Base-by-base conservation (phyloP, 2,888 invertebrate genomes). In the Theristus sp. region DNA sequence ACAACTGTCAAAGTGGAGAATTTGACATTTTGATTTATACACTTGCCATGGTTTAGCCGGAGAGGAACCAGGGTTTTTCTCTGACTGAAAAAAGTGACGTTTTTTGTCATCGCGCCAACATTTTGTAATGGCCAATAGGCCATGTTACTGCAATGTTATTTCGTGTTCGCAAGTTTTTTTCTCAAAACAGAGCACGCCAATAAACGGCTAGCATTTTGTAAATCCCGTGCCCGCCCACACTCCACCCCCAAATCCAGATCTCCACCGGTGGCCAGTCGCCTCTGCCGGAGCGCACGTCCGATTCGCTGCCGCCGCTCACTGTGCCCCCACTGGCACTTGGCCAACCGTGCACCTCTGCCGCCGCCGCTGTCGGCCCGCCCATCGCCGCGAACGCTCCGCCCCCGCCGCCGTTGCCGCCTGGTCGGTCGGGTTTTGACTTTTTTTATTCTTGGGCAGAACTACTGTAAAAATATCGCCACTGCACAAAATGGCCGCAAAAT, bases 331-430 rank as follows among this genome's bases (percentile, higher is more conserved):
- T n/a, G n/a, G n/a, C n/a, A n/a, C n/a, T n/a, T n/a, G n/a, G n/a
- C n/a, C 26, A 17, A 25, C 55, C 30, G n/a, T 31, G 6, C 29
- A 60, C 58, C 13, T 22, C 60, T 3, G 29, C 30, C 2, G 57
- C 49, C 28, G 59, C n/a, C n/a, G n/a, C n/a, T n/a, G n/a, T n/a
- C n/a, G n/a, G n/a, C 6, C 38, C 38, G 10, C 17, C 67, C 1
- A 63, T 61, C 24, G 62, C 69, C 0, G 71, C 67, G 24, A 66
- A 67, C 38, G 38, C 38, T 13, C 38, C 38, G 17, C 38, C 38
- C 38, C 38, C 38, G 38, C 10, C 38, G 17, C 69, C 74, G 6
- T 73, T 74, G 26, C 73, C 73, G 24, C 72, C 71, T 17, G 49
- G 49, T 49, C 24, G 20, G 38, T 38, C 20, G n/a, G 10, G 38